Evolutionary conservation across 2,888 invertebrate species (phyloP), one percentile per base, ranked within the genome.

Genomic region (Phyllotreta cruciferae): DNA sequence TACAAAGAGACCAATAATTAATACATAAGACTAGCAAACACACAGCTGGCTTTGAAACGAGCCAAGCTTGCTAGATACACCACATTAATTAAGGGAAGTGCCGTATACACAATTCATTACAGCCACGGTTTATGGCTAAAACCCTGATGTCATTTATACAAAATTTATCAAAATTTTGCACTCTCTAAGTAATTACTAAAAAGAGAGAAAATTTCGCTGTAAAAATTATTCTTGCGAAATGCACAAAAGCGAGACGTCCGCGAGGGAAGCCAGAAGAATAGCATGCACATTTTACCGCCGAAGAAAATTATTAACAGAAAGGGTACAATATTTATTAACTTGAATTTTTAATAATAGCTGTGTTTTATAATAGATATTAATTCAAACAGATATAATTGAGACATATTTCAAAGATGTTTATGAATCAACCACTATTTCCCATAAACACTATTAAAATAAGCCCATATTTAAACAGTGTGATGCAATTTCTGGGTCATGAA

Each of bases 71-170:
- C 52, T 49, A 24, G 41, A 42, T 11, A 58, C 5, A 53, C 37
- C 52, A 52, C 56, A 60, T 60, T 64, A 56, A 60, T 60, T 60
- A 60, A 47, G 53, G 52, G 52, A 52, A 61, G 64, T 64, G 64
- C 60, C 47, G 38, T 56, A 47, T 53, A 56, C 52, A 56, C 41
- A 60, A 64, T 60, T 64, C 53, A 60, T 56, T 56, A 45, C 52
- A 38, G 39, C 41, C 55, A 45, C 37, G 52, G 42, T 10, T 11
- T 41, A 10, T 58, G 10, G 42, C 42, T 55, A 11, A 41, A 41
- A 24, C 39, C 7, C 35, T 36, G 24, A 24, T 24, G 14, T 13
- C 36, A 45, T 56, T 49, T 49, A 11, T 56, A 45, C 37, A 39
- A 39, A 57, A 49, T 57, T 57, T 41, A 57, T 57, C 39, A 34